Percentiles rank a stretch among this genome's conserved stretches.
phyloP scores from a whole-genome alignment of 35 echinoderm and acorn worm genomes.

The Apostichopus parvimensis region DNA sequence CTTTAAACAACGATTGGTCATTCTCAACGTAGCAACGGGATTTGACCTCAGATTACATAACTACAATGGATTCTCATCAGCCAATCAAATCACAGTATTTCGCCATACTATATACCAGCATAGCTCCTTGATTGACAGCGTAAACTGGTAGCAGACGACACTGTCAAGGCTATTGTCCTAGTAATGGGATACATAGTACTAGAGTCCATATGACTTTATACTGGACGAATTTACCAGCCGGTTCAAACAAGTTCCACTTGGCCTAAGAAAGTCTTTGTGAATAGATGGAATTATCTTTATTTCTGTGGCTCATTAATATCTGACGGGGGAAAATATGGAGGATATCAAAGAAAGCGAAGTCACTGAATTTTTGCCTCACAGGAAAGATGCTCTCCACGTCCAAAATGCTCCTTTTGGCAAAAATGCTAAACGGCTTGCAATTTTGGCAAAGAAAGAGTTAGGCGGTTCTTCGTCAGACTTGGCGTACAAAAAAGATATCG shows the following conservation, averaged over 20 bases:
- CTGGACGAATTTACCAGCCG: neutral
- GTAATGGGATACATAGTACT: neutral
- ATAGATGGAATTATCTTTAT: neutral
- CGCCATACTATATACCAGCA: neutral
- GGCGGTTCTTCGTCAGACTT: neutral
- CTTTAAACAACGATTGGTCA: neutral
- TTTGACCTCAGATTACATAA: neutral
- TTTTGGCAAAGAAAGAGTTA: slow-evolving; percentile 14
- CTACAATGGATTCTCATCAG: neutral
- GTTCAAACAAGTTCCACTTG: neutral
- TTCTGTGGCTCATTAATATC: neutral
- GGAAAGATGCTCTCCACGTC: slow-evolving; percentile 27
- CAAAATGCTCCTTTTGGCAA: neutral
- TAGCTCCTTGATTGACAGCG: neutral
- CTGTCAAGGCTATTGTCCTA: neutral
- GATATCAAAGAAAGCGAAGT: slow-evolving; percentile 21
- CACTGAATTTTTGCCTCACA: slow-evolving; percentile 10
- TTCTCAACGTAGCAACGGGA: neutral
- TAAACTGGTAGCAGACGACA: neutral
- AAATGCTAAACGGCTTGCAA: slow-evolving; percentile 22
- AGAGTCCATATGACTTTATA: neutral
- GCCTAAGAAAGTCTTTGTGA: neutral
- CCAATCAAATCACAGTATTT: neutral
- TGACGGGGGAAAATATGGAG: neutral
- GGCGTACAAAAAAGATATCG: slow-evolving; percentile 23